A percentile compares a stretch with the other conserved stretches of the same genome.
Evolutionary conservation across 2,797 vertebrate species (phyloP).

Genomic region (Hoplostethus atlanticus): DNA sequence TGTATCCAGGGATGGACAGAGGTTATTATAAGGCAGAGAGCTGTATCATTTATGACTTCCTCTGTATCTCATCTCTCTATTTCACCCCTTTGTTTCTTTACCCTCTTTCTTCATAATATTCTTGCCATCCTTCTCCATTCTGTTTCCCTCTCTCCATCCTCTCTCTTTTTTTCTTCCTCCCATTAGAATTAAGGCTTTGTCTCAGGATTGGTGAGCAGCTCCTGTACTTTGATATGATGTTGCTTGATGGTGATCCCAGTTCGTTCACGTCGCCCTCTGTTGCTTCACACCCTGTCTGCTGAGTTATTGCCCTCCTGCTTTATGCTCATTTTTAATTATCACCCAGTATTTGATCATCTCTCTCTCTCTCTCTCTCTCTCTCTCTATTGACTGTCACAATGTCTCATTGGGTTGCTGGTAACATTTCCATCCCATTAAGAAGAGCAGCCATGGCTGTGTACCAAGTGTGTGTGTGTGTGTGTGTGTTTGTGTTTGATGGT

Average conservation of each 20-base stretch:
- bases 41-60: slow-evolving; percentile 26
- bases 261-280: slow-evolving; percentile 35
- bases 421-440: slow-evolving; percentile 75
- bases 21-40: slow-evolving; percentile 34
- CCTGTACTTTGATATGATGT: slow-evolving; percentile 16
- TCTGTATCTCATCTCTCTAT: slow-evolving; percentile 14
- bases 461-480: slow-evolving; percentile 9
- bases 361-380: slow-evolving; percentile 23
- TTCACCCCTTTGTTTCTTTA: slow-evolving; percentile 3
- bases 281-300: slow-evolving; percentile 23
- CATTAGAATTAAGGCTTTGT: slow-evolving; percentile 14
- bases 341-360: slow-evolving; percentile 63
- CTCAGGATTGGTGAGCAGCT: slow-evolving; percentile 1
- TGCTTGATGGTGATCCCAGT: slow-evolving; percentile 17
- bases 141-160: background rate
- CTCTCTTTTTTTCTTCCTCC: background rate
- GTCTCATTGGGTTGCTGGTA: slow-evolving; percentile 59
- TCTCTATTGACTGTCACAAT: slow-evolving; percentile 46
- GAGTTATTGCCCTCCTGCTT: slow-evolving; percentile 35
- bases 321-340: slow-evolving; percentile 73
- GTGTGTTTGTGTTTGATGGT: slow-evolving; percentile 38
- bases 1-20: slow-evolving; percentile 37
- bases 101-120: background rate
- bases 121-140: slow-evolving; percentile 8
- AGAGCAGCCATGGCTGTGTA: slow-evolving; percentile 35